Evolutionary conservation across 2,797 vertebrate genomes (phyloP), one percentile per base, ranked within the genome.

Genomic region (Channallabes apus): DNA sequence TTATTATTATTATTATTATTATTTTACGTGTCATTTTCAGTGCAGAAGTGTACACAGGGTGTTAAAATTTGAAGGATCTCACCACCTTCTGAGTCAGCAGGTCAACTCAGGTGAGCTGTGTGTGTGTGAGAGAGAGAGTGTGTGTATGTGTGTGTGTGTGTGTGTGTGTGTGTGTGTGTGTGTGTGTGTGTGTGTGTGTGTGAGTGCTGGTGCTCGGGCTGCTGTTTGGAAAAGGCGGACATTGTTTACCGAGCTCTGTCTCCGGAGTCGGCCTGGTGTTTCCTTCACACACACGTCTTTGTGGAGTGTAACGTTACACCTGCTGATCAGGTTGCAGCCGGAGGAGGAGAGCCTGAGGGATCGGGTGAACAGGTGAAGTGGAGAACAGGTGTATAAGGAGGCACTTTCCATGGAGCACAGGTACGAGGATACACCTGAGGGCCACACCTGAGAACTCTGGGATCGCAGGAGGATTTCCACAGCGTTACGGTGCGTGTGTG

Each of bases 261-360:
- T 38, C 4, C 6, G 24, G 2, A 54, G 46, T 54, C 11, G 1
- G 56, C 17, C 69, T 56, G 58, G 64, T 35, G 41, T 76, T 90
- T 83, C 86, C 88, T 86, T 88, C 89, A 90, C 80, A 72, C 89
- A 84, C 89, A 85, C 41, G 41, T 41, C 84, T 89, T 89, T 89
- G 88, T 91, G 62, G 79, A 87, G 72, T 85, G 90, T 90, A 87
- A 92, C 83, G 2, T 14, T 85, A 90, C 61, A 90, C 88, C 86
- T 38, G 27, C 18, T 68, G 61, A 75, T 89, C 86, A 80, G 80
- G 90, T 92, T 91, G 84, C 90, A 90, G 89, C 65, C 81, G n/a
- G 41, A 78, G 51, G 77, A 79, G 54, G 38, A 51, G 73, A 38
- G 71, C 56, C 82, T 29, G 17, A 69, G 80, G 69, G 38, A 83